Conservation (phyloP, 2,888 invertebrate genomes). For the Slavum lentiscoides region DNA sequence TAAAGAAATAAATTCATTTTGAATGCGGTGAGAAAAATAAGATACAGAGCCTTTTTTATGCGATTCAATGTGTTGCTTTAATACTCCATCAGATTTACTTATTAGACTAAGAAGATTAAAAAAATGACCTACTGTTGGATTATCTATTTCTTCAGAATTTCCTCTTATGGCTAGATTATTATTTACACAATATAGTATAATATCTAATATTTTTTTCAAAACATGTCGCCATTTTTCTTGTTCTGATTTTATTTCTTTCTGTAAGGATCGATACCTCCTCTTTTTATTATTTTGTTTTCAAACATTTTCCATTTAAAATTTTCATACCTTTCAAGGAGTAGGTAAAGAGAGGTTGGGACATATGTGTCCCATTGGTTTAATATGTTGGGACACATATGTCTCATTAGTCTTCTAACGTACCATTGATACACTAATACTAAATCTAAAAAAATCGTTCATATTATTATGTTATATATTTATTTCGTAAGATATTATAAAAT, state of each 20-base stretch:
- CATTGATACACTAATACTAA: too few relatives aligned
- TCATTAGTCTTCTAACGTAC: too few relatives aligned
- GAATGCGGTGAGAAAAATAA: conserved; percentile 25
- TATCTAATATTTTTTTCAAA: not conserved
- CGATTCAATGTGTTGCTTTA: conserved; percentile 17
- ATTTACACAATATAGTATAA: conserved; percentile 3
- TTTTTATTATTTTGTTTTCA: conserved; percentile 2
- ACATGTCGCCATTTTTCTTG: conserved; percentile 3
- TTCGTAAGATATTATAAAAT: too few relatives aligned
- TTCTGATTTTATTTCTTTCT: not conserved
- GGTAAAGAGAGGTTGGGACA: too few relatives aligned
- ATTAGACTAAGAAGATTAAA: conserved; percentile 4
- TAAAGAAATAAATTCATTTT: conserved; percentile 16
- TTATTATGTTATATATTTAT: too few relatives aligned
- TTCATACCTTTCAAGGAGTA: too few relatives aligned
- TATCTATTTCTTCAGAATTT: not conserved
- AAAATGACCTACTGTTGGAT: not conserved
- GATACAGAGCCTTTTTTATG: conserved; percentile 17
- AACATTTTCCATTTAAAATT: conserved; percentile 14
- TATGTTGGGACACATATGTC: too few relatives aligned
- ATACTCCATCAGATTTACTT: conserved; percentile 1
- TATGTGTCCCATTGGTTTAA: too few relatives aligned
- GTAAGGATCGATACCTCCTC: not conserved
- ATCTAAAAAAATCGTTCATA: too few relatives aligned
- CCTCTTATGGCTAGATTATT: conserved; percentile 14